phyloP scores from a whole-genome alignment of 2,888 invertebrate species.

The Xylocampa areola region DNA sequence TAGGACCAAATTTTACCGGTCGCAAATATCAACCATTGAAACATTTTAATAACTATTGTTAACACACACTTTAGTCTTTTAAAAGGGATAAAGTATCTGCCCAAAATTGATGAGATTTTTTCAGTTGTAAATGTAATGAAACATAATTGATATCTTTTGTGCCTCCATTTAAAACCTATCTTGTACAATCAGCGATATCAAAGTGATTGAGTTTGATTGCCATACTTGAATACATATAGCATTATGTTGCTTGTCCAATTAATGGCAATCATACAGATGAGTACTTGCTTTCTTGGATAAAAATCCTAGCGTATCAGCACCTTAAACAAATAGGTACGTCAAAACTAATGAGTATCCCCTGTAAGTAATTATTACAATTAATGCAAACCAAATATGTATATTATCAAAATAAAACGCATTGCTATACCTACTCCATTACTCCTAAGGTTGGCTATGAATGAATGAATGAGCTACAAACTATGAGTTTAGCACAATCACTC shows the following conservation, averaged over 20 bases:
- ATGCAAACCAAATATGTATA: slow-evolving; percentile 65
- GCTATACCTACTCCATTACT: slow-evolving; percentile 60
- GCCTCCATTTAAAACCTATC: slow-evolving; percentile 22
- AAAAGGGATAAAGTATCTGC: slow-evolving; percentile 66
- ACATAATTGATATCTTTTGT: slow-evolving; percentile 42
- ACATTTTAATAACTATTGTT: slow-evolving; percentile 66
- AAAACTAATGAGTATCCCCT: slow-evolving; percentile 63
- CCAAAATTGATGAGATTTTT: slow-evolving; percentile 39
- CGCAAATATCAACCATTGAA: slow-evolving; percentile 77
- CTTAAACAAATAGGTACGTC: slow-evolving; percentile 44
- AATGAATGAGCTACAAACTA: slow-evolving; percentile 82
- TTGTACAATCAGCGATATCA: slow-evolving; percentile 33
- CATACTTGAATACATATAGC: slow-evolving; percentile 20
- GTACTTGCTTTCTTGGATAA: slow-evolving; percentile 38
- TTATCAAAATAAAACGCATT: slow-evolving; percentile 68
- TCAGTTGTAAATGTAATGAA: slow-evolving; percentile 26
- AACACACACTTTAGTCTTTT: slow-evolving; percentile 79
- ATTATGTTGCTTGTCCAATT: slow-evolving; percentile 31
- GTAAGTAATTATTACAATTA: slow-evolving; percentile 65
- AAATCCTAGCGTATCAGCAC: slow-evolving; percentile 45
- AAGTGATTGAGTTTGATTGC: slow-evolving; percentile 31
- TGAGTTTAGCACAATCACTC: slow-evolving; percentile 90
- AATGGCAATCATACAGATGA: slow-evolving; percentile 37
- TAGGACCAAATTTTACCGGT: slow-evolving; percentile 91
- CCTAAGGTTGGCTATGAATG: slow-evolving; percentile 81